phyloP scores from a whole-genome alignment of 2,888 invertebrate genomes.

The Balanococcus diminutus region DNA sequence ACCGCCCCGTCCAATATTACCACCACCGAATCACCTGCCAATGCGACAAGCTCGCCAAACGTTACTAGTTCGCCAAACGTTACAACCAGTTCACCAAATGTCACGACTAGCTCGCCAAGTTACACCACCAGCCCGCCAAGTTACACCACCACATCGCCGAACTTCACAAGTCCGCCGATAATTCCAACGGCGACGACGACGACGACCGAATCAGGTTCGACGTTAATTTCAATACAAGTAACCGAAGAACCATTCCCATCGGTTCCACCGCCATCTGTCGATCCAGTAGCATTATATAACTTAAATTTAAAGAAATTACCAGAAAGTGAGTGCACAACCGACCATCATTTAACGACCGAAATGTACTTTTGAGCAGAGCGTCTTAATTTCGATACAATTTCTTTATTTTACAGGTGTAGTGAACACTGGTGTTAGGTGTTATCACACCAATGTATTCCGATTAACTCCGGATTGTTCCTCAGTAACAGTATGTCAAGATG shows the following conservation, averaged over 20 bases:
- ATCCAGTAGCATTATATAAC: slow-evolving; percentile 57
- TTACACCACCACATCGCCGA: slow-evolving; percentile 45
- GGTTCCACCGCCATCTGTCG: slow-evolving; percentile 57
- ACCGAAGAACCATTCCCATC: neutral
- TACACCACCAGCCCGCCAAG: neutral
- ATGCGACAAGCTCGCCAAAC: slow-evolving; percentile 23
- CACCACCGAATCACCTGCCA: slow-evolving; percentile 46
- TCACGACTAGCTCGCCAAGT: neutral
- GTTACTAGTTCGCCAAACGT: slow-evolving; percentile 51
- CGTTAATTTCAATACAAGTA: slow-evolving; percentile 54
- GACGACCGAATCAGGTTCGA: slow-evolving; percentile 50
- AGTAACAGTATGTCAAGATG: slow-evolving; percentile 61
- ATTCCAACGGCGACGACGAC: slow-evolving; percentile 44
- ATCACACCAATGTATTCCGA: slow-evolving; percentile 59
- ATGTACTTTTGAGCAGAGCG: neutral
- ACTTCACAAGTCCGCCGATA: slow-evolving; percentile 33
- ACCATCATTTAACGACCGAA: neutral
- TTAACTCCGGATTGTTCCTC: slow-evolving; percentile 62
- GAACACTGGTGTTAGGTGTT: slow-evolving; percentile 60
- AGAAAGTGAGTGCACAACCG: slow-evolving; percentile 56
- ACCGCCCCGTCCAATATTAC: slow-evolving; percentile 45
- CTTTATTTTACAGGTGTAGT: slow-evolving; percentile 59
- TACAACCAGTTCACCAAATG: slow-evolving; percentile 10
- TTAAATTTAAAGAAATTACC: slow-evolving; percentile 57
- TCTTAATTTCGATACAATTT: neutral